Base-by-base conservation (phyloP, 2,888 invertebrate genomes). In the Eustalomyia histrio region DNA sequence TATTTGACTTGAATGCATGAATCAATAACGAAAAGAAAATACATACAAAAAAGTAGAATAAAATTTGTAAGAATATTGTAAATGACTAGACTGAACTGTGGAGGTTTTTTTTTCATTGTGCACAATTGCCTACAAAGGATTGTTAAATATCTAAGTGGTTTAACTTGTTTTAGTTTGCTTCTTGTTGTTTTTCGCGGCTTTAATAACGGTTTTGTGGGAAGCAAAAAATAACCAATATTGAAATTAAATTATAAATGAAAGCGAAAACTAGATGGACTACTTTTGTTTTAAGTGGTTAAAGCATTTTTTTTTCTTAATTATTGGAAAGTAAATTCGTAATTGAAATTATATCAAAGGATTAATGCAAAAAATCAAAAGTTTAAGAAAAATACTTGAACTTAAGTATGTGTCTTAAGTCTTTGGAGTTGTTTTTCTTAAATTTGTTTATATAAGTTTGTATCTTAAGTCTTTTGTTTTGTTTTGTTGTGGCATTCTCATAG, bases 181-280 rank as follows among this genome's bases (percentile, higher is more conserved):
- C 29, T 29, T 6, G 7, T 24, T 74, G 39, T n/a, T 17, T 29
- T 12, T 6, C 12, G 72, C 24, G n/a, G 67, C 35, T 24, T 43
- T 50, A 55, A 55, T 63, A 79, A 68, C 72, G 55, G 67, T 73
- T 67, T 55, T 35, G 2, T 35, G n/a, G 61, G 61, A 47, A 35
- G 12, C 50, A 39, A 39, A 1, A 8, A 5, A 8, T 43, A 17
- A 43, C 21, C 1, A 35, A 57, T 52, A 58, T 24, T 53, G 1
- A 60, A 71, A 50, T 64, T 16, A 17, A 57, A 14, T 39, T 64
- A 12, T 50, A 67, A 81, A 78, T 35, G 67, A 81, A 81, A 78
- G 74, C 81, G 74, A 81, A 80, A 81, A 81, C 81, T 47, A 65
- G 76, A 72, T 81, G 74, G 17, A 74, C 78, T 71, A 78, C 69